These are phyloP conservation scores for Apodemus speciosus DNA, from an alignment of 2,113 vertebrate genomes.

Conservation along the genomic window DNA sequence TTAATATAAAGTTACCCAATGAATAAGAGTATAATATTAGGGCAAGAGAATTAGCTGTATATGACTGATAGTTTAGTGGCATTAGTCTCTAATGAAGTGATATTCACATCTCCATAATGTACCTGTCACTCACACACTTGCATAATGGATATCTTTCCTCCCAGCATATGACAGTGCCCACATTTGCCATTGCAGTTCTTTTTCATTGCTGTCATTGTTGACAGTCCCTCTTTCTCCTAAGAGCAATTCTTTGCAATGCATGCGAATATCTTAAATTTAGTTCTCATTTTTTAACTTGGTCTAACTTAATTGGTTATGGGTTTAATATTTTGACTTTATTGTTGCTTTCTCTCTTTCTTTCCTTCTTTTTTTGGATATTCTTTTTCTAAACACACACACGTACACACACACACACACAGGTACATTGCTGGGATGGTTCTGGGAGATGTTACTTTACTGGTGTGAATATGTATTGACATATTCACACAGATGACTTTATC, in stretches of 20 bases:
- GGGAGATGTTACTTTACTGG: not conserved
- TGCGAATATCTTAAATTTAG: constrained; percentile 19
- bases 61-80: constrained; percentile 8
- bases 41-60: not conserved
- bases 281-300: constrained; percentile 21
- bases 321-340: constrained; percentile 40
- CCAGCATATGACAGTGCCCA: not conserved
- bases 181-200: not conserved
- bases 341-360: not conserved
- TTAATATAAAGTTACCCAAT: not conserved
- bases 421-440: not conserved
- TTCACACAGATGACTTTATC: not conserved
- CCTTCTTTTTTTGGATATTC: not conserved
- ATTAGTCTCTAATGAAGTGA: not conserved
- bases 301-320: not conserved
- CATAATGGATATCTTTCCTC: not conserved
- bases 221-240: not conserved
- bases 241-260: constrained; percentile 4
- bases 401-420: not conserved
- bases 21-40: constrained; percentile 11
- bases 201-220: not conserved
- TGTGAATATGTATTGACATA: not conserved
- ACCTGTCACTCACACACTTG: not conserved
- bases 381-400: not conserved
- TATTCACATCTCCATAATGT: not conserved